These are phyloP conservation scores for Petrocephalus sullivani DNA, from an alignment of 2,797 vertebrate genomes.

Conservation along the genomic window DNA sequence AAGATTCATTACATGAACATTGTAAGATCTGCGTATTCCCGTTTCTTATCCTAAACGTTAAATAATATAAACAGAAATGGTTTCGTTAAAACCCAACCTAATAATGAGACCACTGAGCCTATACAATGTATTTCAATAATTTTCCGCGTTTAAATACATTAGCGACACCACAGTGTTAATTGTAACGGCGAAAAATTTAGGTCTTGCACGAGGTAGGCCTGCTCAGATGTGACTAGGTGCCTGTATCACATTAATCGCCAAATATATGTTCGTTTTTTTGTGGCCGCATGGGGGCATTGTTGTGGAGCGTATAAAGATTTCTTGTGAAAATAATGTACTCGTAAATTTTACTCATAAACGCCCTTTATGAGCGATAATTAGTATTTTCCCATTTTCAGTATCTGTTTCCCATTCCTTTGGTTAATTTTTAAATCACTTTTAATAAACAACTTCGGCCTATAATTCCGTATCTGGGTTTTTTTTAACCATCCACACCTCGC, in stretches of 20 bases:
- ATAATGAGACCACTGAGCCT: not conserved
- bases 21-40: not conserved
- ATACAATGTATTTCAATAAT: not conserved
- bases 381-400: not conserved
- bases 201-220: not conserved
- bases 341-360: not conserved
- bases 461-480: not conserved
- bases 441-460: not conserved
- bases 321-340: not conserved
- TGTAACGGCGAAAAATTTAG: not conserved
- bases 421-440: not conserved
- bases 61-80: not conserved
- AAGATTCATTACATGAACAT: not conserved
- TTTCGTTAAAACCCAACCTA: not conserved
- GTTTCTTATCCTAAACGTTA: not conserved
- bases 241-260: not conserved
- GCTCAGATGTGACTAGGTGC: not conserved
- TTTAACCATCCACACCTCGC: not conserved
- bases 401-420: not conserved
- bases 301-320: not conserved
- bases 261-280: not conserved
- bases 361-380: not conserved
- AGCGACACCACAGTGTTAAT: not conserved
- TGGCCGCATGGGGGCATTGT: constrained; percentile 10
- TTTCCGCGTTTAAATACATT: not conserved